phyloP scores from a whole-genome alignment of 2,888 invertebrate genomes.

The Cabera pusaria region DNA sequence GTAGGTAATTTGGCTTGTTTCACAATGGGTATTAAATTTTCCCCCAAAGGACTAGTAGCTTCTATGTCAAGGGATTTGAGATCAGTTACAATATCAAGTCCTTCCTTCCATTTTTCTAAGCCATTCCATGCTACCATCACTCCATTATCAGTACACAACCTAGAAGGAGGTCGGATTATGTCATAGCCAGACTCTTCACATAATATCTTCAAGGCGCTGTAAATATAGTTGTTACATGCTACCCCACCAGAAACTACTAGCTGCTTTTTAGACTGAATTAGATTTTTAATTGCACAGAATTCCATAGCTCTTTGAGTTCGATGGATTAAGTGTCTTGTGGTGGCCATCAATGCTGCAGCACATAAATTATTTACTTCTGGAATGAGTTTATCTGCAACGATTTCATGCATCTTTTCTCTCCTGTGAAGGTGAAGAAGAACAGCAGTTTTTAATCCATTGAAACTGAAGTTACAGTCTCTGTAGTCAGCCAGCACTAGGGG shows the following conservation, averaged over 20 bases:
- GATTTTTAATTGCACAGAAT: conserved; percentile 85
- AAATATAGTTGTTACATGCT: conserved; percentile 95
- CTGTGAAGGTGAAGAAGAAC: conserved; percentile 76
- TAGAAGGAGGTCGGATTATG: conserved; percentile 90
- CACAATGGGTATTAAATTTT: conserved; percentile 84
- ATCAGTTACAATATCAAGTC: conserved; percentile 80
- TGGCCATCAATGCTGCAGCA: conserved; percentile 90
- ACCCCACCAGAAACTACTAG: conserved; percentile 97
- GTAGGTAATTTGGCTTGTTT: conserved; percentile 74
- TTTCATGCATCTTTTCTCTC: conserved; percentile 83
- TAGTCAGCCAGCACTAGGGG: conserved; percentile 85
- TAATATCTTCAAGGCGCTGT: conserved; percentile 86
- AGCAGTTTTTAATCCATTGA: conserved; percentile 91
- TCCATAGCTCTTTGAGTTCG: conserved; percentile 94
- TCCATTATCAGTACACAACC: conserved; percentile 98
- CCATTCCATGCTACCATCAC: conserved; percentile 99
- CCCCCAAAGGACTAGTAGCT: conserved; percentile 85
- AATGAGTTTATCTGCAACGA: conserved; percentile 88
- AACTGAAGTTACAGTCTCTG: conserved; percentile 95
- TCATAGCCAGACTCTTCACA: conserved; percentile 86
- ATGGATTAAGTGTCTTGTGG: conserved; percentile 91
- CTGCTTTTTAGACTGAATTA: conserved; percentile 86
- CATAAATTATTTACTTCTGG: conserved; percentile 92
- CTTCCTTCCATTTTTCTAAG: conserved; percentile 88
- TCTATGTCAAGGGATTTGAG: conserved; percentile 86